Evolutionary conservation across 2,113 vertebrate species (phyloP), one percentile per base, ranked within the genome.

Genomic region (Varanus komodoensis): DNA sequence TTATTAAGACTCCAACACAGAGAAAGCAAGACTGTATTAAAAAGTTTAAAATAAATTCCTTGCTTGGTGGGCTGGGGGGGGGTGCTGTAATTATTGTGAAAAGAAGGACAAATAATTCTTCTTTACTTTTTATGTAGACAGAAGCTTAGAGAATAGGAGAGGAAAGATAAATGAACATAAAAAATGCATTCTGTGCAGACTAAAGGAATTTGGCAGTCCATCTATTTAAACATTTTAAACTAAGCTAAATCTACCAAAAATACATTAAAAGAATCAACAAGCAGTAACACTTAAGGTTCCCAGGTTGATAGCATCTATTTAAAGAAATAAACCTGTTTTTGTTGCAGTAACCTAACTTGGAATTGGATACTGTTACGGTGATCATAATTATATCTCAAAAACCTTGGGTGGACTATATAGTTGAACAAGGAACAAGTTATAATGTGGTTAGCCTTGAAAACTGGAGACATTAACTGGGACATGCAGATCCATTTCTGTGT

Each of bases 71-170:
- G 32, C 6, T 82, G 9, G 48, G 79, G 27, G 12, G 57, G 9
- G 27, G 12, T 8, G 9, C 15, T 84, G 44, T 27, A 19, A 80
- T 77, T 78, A 44, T 50, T 38, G 88, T 4, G 86, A 77, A 8
- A 88, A 89, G 90, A 93, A 93, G 83, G 89, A 25, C 73, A 71
- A 80, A 92, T 80, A 78, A 38, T 92, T 93, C 87, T 81, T 93
- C 82, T 92, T 93, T 94, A 91, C 88, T 92, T 25, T 84, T 91
- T 89, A 68, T 80, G 79, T 84, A 86, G 80, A 94, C 89, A 89
- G 88, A 84, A 95, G 50, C n/a, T 91, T 81, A 83, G 77, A 82
- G 14, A 54, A 23, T n/a, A 11, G 75, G 67, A 44, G 68, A 83
- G 8, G 7, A 48, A 15, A 74, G 1, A 80, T 86, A 86, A 50